Evolutionary conservation across 2,113 vertebrate species (phyloP).

Genomic region (Lagopus leucura): DNA sequence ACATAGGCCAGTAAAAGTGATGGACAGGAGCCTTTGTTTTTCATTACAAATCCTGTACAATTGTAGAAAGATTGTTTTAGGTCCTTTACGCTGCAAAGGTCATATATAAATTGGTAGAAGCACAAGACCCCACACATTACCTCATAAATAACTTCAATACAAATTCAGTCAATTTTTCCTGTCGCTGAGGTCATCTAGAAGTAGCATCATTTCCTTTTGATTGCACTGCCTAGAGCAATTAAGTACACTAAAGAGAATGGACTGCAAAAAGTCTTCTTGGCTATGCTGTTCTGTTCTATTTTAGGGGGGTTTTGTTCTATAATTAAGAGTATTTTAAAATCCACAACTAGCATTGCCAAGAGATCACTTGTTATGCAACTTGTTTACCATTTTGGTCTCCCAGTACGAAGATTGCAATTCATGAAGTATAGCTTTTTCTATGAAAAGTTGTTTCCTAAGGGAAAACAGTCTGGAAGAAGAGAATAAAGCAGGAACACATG

Average conservation of each 20-base stretch:
- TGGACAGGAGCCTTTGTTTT: not conserved
- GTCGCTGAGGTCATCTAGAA: conserved; percentile 42
- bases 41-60: not conserved
- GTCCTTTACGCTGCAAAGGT: not conserved
- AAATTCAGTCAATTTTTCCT: conserved; percentile 63
- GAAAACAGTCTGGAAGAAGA: conserved; percentile 2
- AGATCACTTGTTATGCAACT: conserved; percentile 57
- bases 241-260: conserved; percentile 17
- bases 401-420: conserved; percentile 42
- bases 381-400: conserved; percentile 54
- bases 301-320: not conserved
- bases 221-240: conserved; percentile 44
- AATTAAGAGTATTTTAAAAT: conserved; percentile 64
- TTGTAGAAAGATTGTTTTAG: not conserved
- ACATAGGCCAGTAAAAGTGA: not conserved
- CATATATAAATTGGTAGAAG: not conserved
- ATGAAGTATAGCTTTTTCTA: conserved; percentile 25
- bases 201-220: conserved; percentile 53
- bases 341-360: conserved; percentile 48
- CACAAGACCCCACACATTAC: not conserved
- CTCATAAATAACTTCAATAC: conserved; percentile 24
- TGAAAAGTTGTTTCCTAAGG: conserved; percentile 29
- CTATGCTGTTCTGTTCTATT: conserved; percentile 48
- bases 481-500: conserved; percentile 36
- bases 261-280: conserved; percentile 39